Evolutionary conservation across 2,888 invertebrate species (phyloP).

Genomic region (Parochlus steinenii): DNA sequence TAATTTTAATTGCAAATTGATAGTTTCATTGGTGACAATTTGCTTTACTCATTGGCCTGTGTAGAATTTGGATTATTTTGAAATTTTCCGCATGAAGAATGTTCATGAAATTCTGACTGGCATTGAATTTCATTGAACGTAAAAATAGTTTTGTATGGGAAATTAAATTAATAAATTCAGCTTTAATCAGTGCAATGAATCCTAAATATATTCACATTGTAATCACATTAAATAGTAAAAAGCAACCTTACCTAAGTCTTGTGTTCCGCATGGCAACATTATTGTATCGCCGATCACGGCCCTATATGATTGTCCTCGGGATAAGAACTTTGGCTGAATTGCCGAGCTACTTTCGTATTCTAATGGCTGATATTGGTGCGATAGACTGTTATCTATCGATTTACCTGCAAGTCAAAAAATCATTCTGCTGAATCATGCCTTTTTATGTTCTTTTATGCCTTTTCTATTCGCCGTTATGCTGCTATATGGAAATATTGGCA

Average conservation of each 20-base stretch:
- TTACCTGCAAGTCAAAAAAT: constrained; percentile 6
- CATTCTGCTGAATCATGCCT: no score
- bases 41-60: no score
- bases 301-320: constrained; percentile 47
- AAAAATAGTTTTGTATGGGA: constrained; percentile 8
- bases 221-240: constrained; percentile 2
- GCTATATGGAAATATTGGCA: not conserved
- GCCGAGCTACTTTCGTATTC: constrained; percentile 15
- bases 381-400: constrained; percentile 10
- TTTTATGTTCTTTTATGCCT: no score
- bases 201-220: constrained; percentile 1
- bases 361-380: constrained; percentile 10
- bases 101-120: no score
- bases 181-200: not conserved
- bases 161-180: constrained; percentile 4
- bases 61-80: no score
- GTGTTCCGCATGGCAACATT: constrained; percentile 50
- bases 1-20: no score
- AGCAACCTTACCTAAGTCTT: constrained; percentile 43
- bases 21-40: no score
- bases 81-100: no score
- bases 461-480: no score
- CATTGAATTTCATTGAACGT: constrained; percentile 2
- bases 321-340: constrained; percentile 44
- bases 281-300: constrained; percentile 52